Evolutionary conservation across 2,797 vertebrate genomes (phyloP).

Genomic region (Apogon talboti): DNA sequence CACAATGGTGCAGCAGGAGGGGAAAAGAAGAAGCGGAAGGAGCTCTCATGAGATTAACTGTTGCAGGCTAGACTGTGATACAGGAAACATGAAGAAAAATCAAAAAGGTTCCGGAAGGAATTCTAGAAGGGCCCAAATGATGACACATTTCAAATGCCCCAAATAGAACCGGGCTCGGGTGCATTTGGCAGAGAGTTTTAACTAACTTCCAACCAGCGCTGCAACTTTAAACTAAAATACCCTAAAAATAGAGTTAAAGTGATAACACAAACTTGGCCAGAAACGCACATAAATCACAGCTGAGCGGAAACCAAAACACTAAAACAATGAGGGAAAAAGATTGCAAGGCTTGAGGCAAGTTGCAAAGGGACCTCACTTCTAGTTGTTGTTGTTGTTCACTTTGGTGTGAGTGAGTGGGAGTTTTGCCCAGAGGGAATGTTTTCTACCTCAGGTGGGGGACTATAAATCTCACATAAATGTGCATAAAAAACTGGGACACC

Average conservation of each 20-base stretch:
- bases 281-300: constrained; percentile 61
- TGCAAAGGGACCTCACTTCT: constrained; percentile 66
- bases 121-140: constrained; percentile 23
- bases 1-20: constrained; percentile 33
- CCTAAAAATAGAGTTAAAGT: constrained; percentile 62
- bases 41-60: constrained; percentile 49
- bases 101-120: constrained; percentile 35
- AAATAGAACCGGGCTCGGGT: constrained; percentile 36
- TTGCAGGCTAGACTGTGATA: constrained; percentile 39
- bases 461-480: constrained; percentile 70
- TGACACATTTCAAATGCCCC: constrained; percentile 21
- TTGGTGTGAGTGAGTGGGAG: constrained; percentile 70
- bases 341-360: constrained; percentile 55
- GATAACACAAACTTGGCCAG: constrained; percentile 24
- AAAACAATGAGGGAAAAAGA: constrained; percentile 41
- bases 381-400: constrained; percentile 68
- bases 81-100: constrained; percentile 45
- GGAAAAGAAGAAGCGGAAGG: constrained; percentile 36
- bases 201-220: constrained; percentile 16
- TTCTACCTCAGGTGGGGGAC: constrained; percentile 64
- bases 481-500: constrained; percentile 81
- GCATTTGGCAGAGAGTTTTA: constrained; percentile 16
- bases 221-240: constrained; percentile 28
- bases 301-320: constrained; percentile 63
- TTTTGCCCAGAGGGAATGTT: constrained; percentile 76